These are phyloP conservation scores for Myoxocephalus aenaeus DNA, from an alignment of 2,797 vertebrate species.

Conservation along the genomic window DNA sequence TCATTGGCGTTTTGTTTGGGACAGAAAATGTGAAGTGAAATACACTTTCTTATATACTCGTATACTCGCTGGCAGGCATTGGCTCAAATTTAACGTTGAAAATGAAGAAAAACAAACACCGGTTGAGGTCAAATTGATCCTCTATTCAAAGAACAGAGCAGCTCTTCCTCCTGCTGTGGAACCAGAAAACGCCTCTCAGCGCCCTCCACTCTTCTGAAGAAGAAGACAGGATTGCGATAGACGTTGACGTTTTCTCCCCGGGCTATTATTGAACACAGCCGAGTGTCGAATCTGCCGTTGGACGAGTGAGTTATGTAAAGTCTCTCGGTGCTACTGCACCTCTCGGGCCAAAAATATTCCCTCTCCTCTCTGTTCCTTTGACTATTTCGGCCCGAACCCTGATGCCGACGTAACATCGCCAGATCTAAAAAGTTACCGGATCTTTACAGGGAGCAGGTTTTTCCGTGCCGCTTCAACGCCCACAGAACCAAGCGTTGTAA, in stretches of 20 bases:
- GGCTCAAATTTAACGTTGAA: not conserved
- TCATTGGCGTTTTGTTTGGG: not conserved
- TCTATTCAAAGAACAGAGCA: constrained; percentile 9
- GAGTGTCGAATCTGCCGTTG: constrained; percentile 13
- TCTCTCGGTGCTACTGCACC: constrained; percentile 20
- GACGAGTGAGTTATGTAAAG: constrained; percentile 64
- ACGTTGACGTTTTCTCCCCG: constrained; percentile 7
- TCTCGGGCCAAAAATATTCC: constrained; percentile 51
- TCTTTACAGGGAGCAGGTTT: constrained; percentile 2
- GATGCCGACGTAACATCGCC: not conserved
- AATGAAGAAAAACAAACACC: not conserved
- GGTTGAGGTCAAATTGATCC: not conserved
- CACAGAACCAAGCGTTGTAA: not conserved
- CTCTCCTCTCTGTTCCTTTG: constrained; percentile 16
- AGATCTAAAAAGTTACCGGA: constrained; percentile 3
- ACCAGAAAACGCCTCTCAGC: not conserved
- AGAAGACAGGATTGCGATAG: constrained; percentile 10
- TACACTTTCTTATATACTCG: not conserved
- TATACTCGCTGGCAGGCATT: not conserved
- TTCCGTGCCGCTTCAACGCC: not conserved
- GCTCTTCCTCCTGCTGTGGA: not conserved
- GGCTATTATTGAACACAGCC: constrained; percentile 40
- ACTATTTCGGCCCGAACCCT: constrained; percentile 16
- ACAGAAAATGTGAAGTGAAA: not conserved
- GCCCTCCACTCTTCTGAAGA: not conserved